These are phyloP conservation scores for Scelioninae gen. 2 DNA, from an alignment of 2,888 invertebrate species.

Conservation along the genomic window DNA sequence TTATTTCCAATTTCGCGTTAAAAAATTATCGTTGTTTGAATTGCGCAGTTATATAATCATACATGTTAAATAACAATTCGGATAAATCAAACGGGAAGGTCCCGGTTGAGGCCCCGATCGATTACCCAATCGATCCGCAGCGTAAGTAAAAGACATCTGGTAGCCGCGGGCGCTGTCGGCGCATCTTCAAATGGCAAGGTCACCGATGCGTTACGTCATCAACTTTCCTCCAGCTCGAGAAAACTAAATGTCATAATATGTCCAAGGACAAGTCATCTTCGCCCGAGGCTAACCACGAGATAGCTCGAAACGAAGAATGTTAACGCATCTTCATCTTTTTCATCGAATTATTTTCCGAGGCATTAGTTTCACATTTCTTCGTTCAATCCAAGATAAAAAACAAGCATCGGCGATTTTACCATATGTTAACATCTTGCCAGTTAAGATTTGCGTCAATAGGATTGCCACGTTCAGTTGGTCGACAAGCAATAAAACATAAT, in stretches of 20 bases:
- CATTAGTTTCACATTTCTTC: slow-evolving; percentile 42
- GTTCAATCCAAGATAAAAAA: slow-evolving; percentile 8
- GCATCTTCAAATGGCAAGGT: slow-evolving; percentile 65
- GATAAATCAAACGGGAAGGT: background rate
- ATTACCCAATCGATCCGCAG: slow-evolving; percentile 29
- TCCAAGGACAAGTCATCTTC: slow-evolving; percentile 59
- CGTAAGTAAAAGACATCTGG: slow-evolving; percentile 57
- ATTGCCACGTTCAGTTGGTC: too few relatives aligned
- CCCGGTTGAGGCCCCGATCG: background rate
- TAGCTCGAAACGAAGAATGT: slow-evolving; percentile 16
- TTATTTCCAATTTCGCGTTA: too few relatives aligned
- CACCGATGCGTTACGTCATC: slow-evolving; percentile 60
- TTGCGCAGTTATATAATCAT: too few relatives aligned
- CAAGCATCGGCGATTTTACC: background rate
- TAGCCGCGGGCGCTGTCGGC: slow-evolving; percentile 60
- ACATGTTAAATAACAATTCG: too few relatives aligned
- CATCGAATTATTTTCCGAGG: slow-evolving; percentile 2
- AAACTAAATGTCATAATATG: slow-evolving; percentile 63
- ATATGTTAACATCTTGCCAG: too few relatives aligned
- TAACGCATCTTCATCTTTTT: slow-evolving; percentile 3
- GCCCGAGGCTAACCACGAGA: slow-evolving; percentile 49
- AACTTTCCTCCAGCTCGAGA: slow-evolving; percentile 61
- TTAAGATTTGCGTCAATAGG: too few relatives aligned
- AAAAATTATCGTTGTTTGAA: too few relatives aligned
- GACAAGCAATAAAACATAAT: too few relatives aligned